These are phyloP conservation scores for Agapornis canus DNA, from an alignment of 2,797 vertebrate species.

Conservation along the genomic window DNA sequence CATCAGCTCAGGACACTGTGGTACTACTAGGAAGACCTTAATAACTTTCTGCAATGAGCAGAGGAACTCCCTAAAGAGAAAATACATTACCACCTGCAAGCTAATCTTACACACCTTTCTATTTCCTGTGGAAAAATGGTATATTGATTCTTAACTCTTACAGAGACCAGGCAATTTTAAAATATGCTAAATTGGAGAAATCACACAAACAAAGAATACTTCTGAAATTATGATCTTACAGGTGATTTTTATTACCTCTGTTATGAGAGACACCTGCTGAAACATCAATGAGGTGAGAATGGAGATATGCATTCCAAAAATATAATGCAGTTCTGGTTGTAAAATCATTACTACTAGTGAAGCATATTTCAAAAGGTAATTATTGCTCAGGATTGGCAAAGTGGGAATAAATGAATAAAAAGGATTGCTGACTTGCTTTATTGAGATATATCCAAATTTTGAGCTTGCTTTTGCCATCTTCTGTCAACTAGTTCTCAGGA, in stretches of 20 bases:
- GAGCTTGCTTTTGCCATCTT: not conserved
- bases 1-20: fast-evolving
- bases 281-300: not conserved
- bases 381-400: not conserved
- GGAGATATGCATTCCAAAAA: not conserved
- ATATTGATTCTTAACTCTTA: not conserved
- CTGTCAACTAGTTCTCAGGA: not conserved
- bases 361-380: not conserved
- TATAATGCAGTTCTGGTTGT: not conserved
- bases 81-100: not conserved
- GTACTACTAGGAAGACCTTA: not conserved
- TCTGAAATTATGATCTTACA: not conserved
- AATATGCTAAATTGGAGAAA: not conserved
- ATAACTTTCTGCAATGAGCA: not conserved
- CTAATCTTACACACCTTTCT: not conserved
- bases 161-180: not conserved
- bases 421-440: not conserved
- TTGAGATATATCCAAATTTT: fast-evolving
- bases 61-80: not conserved
- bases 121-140: not conserved
- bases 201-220: not conserved
- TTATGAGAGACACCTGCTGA: not conserved
- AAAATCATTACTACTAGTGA: not conserved
- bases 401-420: not conserved
- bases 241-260: not conserved